Percentiles rank a stretch among this genome's conserved stretches.
phyloP scores from a whole-genome alignment of 2,113 vertebrate species.

The Balaeniceps rex region DNA sequence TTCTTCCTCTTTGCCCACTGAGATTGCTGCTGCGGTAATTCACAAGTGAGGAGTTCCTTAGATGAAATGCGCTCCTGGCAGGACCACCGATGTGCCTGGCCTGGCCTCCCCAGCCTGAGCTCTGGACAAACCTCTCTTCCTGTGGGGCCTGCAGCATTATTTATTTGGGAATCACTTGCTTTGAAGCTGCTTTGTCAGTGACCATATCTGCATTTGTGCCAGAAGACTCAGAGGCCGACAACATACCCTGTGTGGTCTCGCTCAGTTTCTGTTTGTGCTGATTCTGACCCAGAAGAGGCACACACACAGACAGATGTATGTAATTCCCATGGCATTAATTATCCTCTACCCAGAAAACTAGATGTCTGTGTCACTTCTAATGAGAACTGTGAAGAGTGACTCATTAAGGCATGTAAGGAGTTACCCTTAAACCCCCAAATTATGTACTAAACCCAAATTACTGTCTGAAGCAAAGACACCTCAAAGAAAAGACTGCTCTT shows the following conservation, averaged over 20 bases:
- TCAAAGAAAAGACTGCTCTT: background rate
- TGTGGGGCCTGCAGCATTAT: too few relatives aligned
- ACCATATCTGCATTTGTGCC: background rate
- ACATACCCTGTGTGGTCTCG: background rate
- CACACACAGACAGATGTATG: accelerated
- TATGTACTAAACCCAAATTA: background rate
- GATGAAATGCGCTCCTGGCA: background rate
- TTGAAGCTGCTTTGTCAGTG: background rate
- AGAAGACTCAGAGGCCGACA: background rate
- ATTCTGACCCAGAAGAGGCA: background rate
- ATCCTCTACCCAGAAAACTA: background rate
- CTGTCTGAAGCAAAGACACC: background rate
- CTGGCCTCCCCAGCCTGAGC: background rate
- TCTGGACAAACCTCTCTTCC: background rate
- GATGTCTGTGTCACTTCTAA: background rate
- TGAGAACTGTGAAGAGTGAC: background rate
- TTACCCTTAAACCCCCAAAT: background rate
- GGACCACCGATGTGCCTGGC: background rate
- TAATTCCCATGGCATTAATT: background rate
- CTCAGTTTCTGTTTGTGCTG: background rate
- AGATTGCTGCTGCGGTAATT: background rate
- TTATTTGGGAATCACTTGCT: background rate
- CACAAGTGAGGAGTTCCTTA: background rate
- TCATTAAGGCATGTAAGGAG: background rate
- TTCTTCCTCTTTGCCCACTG: background rate